A percentile compares a stretch with the other conserved stretches of the same genome.
phyloP scores from a whole-genome alignment of 64 coral and sea anemone genomes.

The Stichodactyla helianthus region DNA sequence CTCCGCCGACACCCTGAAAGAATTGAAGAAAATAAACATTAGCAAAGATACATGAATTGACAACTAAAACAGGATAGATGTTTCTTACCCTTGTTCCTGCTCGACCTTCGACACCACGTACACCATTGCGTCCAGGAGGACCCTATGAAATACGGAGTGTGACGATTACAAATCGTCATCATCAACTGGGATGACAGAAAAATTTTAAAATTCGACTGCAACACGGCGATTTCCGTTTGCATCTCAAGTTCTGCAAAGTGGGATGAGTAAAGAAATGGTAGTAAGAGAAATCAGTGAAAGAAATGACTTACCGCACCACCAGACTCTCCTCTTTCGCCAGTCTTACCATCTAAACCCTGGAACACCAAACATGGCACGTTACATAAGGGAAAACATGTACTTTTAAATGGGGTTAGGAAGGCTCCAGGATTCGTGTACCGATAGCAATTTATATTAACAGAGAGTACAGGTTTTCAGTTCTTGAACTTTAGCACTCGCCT shows the following conservation, averaged over 20 bases:
- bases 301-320: not conserved
- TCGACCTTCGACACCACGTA: not conserved
- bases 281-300: not conserved
- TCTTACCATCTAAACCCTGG: not conserved
- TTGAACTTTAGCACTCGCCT: not conserved
- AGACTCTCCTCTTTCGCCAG: constrained; percentile 7
- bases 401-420: too few relatives aligned
- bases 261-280: not conserved
- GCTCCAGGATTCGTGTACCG: too few relatives aligned
- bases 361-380: not conserved
- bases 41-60: not conserved
- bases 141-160: not conserved
- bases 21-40: not conserved
- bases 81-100: constrained; percentile 10
- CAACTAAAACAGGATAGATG: not conserved
- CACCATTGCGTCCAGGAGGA: not conserved
- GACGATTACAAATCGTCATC: not conserved
- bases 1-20: not conserved
- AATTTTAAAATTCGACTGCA: too few relatives aligned
- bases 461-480: not conserved
- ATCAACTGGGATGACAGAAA: not conserved
- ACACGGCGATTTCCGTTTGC: too few relatives aligned
- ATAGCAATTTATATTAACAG: too few relatives aligned
- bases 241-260: too few relatives aligned
- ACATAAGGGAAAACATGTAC: too few relatives aligned